Base-by-base conservation (phyloP, 2,113 vertebrate species). In the Procavia capensis region DNA sequence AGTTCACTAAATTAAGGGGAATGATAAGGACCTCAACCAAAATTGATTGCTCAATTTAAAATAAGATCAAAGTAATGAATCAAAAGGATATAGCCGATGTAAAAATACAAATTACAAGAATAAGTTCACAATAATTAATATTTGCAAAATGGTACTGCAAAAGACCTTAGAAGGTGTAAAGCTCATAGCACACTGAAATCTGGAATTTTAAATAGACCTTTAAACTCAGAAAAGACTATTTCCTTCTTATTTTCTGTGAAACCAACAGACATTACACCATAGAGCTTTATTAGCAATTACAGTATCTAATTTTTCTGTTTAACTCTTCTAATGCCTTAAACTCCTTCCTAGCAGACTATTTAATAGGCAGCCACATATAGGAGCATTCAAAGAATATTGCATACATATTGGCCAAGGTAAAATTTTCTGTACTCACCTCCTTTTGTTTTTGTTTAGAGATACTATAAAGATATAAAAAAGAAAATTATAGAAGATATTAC, bases 31-130 rank as follows among this genome's bases (percentile, higher is more conserved):
- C 92, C 96, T 98, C 95, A 95, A 95, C 54, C 47, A 85, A 74
- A 93, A 98, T 81, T 97, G 92, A 98, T 90, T 97, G 91, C 92
- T 97, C 78, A 97, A 97, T 95, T 92, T 95, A 95, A 98, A 98
- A 98, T 96, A 97, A 97, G 94, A 98, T 97, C 93, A 97, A 98
- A 98, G 96, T 57, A 88, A 96, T 98, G 97, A 98, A 98, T 98
- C 97, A 96, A 96, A 93, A 95, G 59, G 61, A 72, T 96, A 92
- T 6, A 95, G 61, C 45, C 94, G 91, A 97, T 90, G 74, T 98
- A 97, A 98, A 98, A 98, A 97, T 97, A 98, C 76, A 96, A 98
- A 94, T 97, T 96, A 76, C 64, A 97, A 91, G 76, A 95, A 95
- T 97, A 94, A 93, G 93, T 88, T 98, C 83, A 78, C 83, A 96